Base-by-base conservation (phyloP, 2,113 vertebrate species). In the Butastur rufipennis region DNA sequence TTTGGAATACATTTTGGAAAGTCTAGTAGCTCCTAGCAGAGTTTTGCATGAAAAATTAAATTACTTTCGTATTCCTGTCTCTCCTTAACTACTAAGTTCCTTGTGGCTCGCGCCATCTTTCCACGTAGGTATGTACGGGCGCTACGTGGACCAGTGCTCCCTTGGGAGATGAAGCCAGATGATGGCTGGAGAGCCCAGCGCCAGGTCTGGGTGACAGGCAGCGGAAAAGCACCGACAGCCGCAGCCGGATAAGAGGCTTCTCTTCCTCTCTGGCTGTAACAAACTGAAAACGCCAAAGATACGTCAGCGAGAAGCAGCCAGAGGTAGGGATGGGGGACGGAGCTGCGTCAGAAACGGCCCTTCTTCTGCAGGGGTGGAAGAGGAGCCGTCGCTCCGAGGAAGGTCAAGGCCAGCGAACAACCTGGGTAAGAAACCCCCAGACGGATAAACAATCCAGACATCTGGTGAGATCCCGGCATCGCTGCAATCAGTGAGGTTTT, bases 1-100 rank as follows among this genome's bases (percentile, higher is more conserved):
- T 96, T 96, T 95, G 95, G 95, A 97, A 96, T 97, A 91, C 66
- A 95, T 94, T 97, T 97, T 97, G 96, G 94, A 97, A 96, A 95
- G 93, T 68, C 70, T 95, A 45, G 92, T 72, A 70, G 93, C 85
- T 95, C 91, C 95, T 96, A 93, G 84, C 48, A 42, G 81, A 89
- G 68, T 75, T 95, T 82, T 89, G 81, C 94, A 97, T 92, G 91
- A 91, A 85, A 94, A 93, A 94, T 93, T 72, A 95, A 88, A 88
- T 94, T 61, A 68, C 73, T 92, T 52, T 86, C 42, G 42, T 73
- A 77, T 88, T 93, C 70, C 48, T 68, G 65, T 68, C 52, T 92
- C 68, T 89, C 83, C 66, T 93, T 89, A 68, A 61, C 81, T 48
- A 15, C 34, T 32, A 34, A 86, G 65, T 9, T 85, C 77, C 86